A percentile compares a stretch with the other conserved stretches of the same genome.
Conservation (phyloP, 1,140 invertebrate species). For the Cryptotermes secundus region DNA sequence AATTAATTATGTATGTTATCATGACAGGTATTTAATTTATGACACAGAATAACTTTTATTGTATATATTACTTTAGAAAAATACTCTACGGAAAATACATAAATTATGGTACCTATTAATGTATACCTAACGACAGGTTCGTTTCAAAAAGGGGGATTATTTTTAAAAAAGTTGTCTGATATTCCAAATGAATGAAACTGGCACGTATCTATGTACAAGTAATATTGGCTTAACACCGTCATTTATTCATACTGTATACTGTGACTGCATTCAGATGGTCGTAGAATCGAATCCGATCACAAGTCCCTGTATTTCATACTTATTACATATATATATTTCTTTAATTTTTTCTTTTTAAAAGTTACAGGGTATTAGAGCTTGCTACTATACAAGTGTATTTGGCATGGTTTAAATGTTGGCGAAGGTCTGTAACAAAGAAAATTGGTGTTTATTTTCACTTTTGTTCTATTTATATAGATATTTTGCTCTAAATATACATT, state of each 20-base stretch:
- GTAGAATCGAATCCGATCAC: too few species aligned
- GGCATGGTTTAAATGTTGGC: too few species aligned
- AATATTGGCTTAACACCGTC: background rate
- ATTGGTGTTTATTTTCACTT: background rate
- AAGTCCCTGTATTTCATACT: too few species aligned
- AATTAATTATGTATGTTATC: background rate
- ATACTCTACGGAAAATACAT: background rate
- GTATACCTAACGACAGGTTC: background rate
- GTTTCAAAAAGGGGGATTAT: background rate
- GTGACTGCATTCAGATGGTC: too few species aligned
- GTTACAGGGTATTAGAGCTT: too few species aligned
- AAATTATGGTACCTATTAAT: background rate
- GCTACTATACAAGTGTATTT: too few species aligned
- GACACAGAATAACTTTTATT: background rate
- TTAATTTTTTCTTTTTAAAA: too few species aligned
- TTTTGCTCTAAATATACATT: too few species aligned
- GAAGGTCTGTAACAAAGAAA: background rate
- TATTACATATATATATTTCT: too few species aligned
- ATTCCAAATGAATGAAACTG: background rate
- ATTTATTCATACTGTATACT: background rate
- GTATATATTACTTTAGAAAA: background rate
- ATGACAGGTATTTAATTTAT: background rate
- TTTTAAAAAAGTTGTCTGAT: background rate
- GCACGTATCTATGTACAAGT: background rate
- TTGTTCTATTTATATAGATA: too few species aligned